Conservation (phyloP, 1,140 invertebrate genomes). For the Micrasema minimum region DNA sequence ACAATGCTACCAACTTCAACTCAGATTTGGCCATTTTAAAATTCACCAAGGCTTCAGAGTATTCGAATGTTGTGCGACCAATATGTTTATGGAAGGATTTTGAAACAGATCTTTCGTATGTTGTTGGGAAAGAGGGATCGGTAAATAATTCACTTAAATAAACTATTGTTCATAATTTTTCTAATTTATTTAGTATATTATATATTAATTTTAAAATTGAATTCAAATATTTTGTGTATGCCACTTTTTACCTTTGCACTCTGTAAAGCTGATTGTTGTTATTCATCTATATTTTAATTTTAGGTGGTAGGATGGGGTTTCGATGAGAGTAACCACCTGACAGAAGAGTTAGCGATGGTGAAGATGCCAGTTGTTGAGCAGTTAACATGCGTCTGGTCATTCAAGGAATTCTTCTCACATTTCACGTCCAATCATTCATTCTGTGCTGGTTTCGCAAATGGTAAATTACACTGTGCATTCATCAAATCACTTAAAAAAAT, state of each 20-base stretch:
- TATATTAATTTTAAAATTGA: too few species aligned
- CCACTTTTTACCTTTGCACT: too few species aligned
- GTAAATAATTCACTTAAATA: slow-evolving; percentile 54
- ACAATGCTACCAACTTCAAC: slow-evolving; percentile 67
- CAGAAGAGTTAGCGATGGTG: slow-evolving; percentile 65
- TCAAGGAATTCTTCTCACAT: slow-evolving; percentile 66
- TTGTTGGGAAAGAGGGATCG: slow-evolving; percentile 65
- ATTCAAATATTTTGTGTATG: too few species aligned
- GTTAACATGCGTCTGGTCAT: slow-evolving; percentile 68
- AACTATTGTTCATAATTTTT: background rate
- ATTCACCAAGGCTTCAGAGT: slow-evolving; percentile 63
- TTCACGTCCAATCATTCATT: slow-evolving; percentile 70
- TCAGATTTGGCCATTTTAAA: slow-evolving; percentile 70
- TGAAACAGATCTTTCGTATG: slow-evolving; percentile 59
- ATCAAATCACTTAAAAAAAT: too few species aligned
- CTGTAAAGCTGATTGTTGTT: too few species aligned
- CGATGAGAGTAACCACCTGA: slow-evolving; percentile 66
- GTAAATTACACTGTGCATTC: too few species aligned
- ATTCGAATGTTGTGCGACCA: slow-evolving; percentile 67
- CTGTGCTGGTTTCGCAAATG: slow-evolving; percentile 72
- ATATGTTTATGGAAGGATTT: slow-evolving; percentile 71
- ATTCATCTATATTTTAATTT: slow-evolving; percentile 42
- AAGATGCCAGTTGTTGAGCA: slow-evolving; percentile 68
- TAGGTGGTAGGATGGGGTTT: slow-evolving; percentile 75
- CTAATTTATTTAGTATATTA: too few species aligned